Percentiles rank a stretch among this genome's conserved stretches.
Evolutionary conservation across 1,140 invertebrate genomes (phyloP).

Genomic region (Diuraphis noxia): DNA sequence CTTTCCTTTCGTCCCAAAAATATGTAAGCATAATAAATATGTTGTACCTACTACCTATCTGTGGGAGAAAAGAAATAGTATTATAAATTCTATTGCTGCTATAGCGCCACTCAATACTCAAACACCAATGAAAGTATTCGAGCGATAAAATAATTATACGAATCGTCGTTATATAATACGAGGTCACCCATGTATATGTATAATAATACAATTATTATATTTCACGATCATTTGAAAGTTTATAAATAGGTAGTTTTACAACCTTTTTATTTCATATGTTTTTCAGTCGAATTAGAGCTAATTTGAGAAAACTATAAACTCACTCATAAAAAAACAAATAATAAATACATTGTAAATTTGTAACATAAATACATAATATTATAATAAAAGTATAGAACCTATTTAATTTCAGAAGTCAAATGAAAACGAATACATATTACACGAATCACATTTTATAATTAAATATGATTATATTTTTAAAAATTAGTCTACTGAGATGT

Average conservation of each 20-base stretch:
- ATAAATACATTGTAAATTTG: no score
- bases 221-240: neutral
- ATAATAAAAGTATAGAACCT: neutral
- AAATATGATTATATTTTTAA: neutral
- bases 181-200: neutral
- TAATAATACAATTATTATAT: neutral
- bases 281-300: neutral
- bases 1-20: constrained; percentile 85
- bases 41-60: neutral
- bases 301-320: neutral
- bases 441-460: neutral
- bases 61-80: no score
- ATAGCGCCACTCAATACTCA: neutral
- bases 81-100: neutral
- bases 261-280: neutral
- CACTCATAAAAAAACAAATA: neutral
- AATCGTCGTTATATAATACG: neutral
- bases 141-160: neutral
- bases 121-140: neutral
- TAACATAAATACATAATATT: no score
- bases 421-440: neutral
- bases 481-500: neutral
- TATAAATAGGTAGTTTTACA: constrained; percentile 10
- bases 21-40: constrained; percentile 69
- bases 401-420: neutral